phyloP scores from a whole-genome alignment of 2,888 invertebrate genomes.

The Boloria selene region DNA sequence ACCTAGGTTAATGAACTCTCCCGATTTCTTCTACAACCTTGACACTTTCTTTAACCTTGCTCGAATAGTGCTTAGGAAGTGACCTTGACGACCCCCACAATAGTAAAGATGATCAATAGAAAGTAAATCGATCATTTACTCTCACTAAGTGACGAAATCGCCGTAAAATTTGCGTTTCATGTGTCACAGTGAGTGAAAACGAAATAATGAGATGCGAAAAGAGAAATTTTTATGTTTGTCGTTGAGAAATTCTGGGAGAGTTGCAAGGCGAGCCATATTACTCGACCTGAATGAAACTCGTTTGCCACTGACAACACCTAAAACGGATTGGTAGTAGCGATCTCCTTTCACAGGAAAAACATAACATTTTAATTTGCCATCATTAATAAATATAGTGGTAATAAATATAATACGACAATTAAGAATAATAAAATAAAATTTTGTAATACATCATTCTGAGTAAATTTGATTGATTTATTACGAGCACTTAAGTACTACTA shows the following conservation, averaged over 20 bases:
- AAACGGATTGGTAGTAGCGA: constrained; percentile 46
- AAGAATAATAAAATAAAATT: not conserved
- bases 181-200: constrained; percentile 76
- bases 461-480: not conserved
- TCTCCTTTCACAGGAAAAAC: constrained; percentile 54
- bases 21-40: constrained; percentile 80
- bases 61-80: constrained; percentile 51
- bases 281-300: constrained; percentile 74
- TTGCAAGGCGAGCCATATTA: constrained; percentile 62
- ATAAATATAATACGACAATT: not conserved
- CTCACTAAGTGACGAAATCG: constrained; percentile 72
- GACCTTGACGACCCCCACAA: constrained; percentile 65
- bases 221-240: constrained; percentile 79
- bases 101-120: constrained; percentile 56
- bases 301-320: constrained; percentile 61
- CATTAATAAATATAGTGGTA: not conserved
- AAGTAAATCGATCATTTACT: constrained; percentile 76
- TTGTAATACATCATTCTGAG: no score
- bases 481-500: not conserved
- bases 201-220: constrained; percentile 79
- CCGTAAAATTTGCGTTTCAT: constrained; percentile 68
- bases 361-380: constrained; percentile 19
- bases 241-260: constrained; percentile 77
- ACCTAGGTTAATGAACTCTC: constrained; percentile 70
- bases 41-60: constrained; percentile 81